phyloP scores from a whole-genome alignment of 2,113 vertebrate genomes.

The Lepisosteus osseus region DNA sequence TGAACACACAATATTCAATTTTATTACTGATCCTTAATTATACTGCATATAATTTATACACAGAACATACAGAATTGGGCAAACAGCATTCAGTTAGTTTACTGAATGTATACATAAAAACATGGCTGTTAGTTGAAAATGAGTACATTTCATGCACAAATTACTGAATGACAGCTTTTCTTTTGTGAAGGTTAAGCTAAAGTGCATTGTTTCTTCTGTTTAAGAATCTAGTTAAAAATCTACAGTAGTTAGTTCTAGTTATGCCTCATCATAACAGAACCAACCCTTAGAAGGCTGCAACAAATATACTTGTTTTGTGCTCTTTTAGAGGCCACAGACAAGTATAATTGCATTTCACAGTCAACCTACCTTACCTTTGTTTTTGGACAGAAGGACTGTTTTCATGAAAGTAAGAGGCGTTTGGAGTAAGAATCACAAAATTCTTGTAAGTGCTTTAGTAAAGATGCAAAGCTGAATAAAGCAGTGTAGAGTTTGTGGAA shows the following conservation, averaged over 20 bases:
- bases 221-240: neutral
- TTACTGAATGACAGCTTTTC: slow-evolving; percentile 30
- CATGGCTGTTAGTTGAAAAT: slow-evolving; percentile 30
- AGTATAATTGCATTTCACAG: slow-evolving; percentile 46
- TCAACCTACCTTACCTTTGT: slow-evolving; percentile 38
- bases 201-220: slow-evolving; percentile 9
- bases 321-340: slow-evolving; percentile 26
- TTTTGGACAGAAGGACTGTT: slow-evolving; percentile 19
- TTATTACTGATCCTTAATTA: too few relatives aligned
- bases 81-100: neutral
- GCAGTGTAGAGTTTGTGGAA: slow-evolving; percentile 14
- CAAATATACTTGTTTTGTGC: slow-evolving; percentile 45
- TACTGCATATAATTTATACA: too few relatives aligned
- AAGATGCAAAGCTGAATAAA: slow-evolving; percentile 12
- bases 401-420: slow-evolving; percentile 21
- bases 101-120: slow-evolving; percentile 5
- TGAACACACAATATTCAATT: neutral
- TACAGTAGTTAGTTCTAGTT: too few relatives aligned
- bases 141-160: slow-evolving; percentile 39
- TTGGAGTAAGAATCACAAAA: slow-evolving; percentile 8
- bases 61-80: too few relatives aligned
- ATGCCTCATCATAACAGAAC: neutral
- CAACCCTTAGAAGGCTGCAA: slow-evolving; percentile 57
- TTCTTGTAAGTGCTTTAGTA: slow-evolving; percentile 16
- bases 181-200: slow-evolving; percentile 4